Evolutionary conservation across 2,888 invertebrate genomes (phyloP).

Genomic region (Trissoscelio sp.): DNA sequence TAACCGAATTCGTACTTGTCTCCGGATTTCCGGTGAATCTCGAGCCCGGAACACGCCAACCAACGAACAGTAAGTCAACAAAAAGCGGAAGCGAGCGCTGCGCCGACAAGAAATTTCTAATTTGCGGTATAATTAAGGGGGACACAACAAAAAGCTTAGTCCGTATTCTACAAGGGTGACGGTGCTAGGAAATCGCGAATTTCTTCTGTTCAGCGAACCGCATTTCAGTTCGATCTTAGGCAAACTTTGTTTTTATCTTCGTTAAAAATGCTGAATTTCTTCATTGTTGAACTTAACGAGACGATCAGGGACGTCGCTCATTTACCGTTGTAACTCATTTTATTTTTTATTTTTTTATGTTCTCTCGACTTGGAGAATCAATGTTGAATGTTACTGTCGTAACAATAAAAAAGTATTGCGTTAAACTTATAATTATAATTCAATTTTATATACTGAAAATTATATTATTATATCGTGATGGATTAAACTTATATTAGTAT

Average conservation of each 20-base stretch:
- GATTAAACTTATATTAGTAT: no score
- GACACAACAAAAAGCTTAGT: slow-evolving; percentile 79
- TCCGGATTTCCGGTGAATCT: slow-evolving; percentile 68
- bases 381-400: no score
- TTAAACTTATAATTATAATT: no score
- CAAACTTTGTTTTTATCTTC: slow-evolving; percentile 65
- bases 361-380: no score
- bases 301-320: slow-evolving; percentile 45
- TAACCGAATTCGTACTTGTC: slow-evolving; percentile 70
- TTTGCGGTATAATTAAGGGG: slow-evolving; percentile 83
- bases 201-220: slow-evolving; percentile 72
- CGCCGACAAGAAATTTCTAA: slow-evolving; percentile 81
- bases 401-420: no score
- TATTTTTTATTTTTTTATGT: slow-evolving; percentile 20
- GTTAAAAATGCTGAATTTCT: slow-evolving; percentile 68
- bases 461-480: no score
- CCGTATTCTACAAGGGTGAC: slow-evolving; percentile 76
- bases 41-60: slow-evolving; percentile 68
- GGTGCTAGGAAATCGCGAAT: slow-evolving; percentile 79
- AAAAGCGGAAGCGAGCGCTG: slow-evolving; percentile 75
- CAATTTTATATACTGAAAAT: no score
- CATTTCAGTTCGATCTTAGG: slow-evolving; percentile 68
- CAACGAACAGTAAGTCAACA: slow-evolving; percentile 75
- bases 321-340: slow-evolving; percentile 51
- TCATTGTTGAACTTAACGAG: slow-evolving; percentile 61